A percentile compares a stretch with the other conserved stretches of the same genome.
phyloP scores from a whole-genome alignment of 2,888 invertebrate species.

The Hypsopygia costalis region DNA sequence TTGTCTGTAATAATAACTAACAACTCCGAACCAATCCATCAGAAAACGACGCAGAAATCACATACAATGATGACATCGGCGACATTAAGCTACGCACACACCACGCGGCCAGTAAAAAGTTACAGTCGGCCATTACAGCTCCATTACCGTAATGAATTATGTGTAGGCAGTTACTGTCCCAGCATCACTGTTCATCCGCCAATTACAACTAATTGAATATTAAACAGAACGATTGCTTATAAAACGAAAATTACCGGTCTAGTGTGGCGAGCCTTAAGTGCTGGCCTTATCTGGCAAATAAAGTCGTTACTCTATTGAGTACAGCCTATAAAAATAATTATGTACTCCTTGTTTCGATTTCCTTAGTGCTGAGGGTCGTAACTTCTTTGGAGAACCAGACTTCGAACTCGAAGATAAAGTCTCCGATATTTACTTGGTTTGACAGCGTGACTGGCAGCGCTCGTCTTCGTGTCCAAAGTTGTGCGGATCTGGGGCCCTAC shows the following conservation, averaged over 20 bases:
- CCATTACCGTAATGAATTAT: slow-evolving; percentile 73
- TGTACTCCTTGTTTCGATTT: too few species aligned
- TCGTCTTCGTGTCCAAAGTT: too few species aligned
- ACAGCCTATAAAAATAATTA: too few species aligned
- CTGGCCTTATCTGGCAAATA: not conserved
- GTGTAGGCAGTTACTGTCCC: slow-evolving; percentile 54
- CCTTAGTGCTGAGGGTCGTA: too few species aligned
- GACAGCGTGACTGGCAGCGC: too few species aligned
- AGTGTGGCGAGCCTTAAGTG: slow-evolving; percentile 28
- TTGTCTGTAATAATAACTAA: too few species aligned
- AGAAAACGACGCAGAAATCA: slow-evolving; percentile 16
- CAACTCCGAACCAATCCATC: slow-evolving; percentile 10
- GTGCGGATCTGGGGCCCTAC: too few species aligned
- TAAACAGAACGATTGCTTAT: slow-evolving; percentile 63
- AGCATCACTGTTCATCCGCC: slow-evolving; percentile 54
- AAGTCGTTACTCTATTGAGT: not conserved
- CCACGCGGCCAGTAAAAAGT: slow-evolving; percentile 44
- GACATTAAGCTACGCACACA: slow-evolving; percentile 33
- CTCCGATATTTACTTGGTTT: too few species aligned
- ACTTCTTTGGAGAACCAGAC: too few species aligned
- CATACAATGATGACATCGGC: slow-evolving; percentile 8
- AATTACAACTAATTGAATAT: slow-evolving; percentile 73
- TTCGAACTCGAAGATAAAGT: too few species aligned
- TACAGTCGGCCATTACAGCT: slow-evolving; percentile 54
- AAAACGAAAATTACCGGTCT: slow-evolving; percentile 47